A percentile compares a stretch with the other conserved stretches of the same genome.
These are phyloP conservation scores for Falco cherrug DNA, from an alignment of 2,797 vertebrate genomes.

Conservation along the genomic window DNA sequence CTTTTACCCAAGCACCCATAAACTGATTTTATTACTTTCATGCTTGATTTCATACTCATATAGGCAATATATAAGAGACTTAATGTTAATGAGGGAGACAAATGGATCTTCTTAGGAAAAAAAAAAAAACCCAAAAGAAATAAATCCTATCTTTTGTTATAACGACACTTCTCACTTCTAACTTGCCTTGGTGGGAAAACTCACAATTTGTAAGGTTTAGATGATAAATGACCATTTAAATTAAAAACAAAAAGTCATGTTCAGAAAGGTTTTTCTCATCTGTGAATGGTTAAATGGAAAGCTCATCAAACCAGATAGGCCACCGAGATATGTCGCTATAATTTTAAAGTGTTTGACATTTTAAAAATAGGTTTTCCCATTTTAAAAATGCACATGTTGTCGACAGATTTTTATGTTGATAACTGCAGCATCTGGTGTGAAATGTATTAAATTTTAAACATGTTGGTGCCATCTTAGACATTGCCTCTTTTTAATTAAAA, in stretches of 20 bases:
- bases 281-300: not conserved
- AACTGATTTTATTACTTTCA: not conserved
- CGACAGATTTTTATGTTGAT: constrained; percentile 73
- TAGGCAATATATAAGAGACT: not conserved
- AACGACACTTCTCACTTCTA: not conserved
- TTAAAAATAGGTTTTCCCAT: constrained; percentile 67
- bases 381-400: constrained; percentile 72
- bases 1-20: not conserved
- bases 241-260: not conserved
- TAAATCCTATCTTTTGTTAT: not conserved
- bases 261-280: not conserved
- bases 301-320: not conserved
- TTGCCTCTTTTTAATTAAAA: constrained; percentile 79
- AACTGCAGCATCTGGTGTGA: constrained; percentile 71
- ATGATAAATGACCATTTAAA: not conserved
- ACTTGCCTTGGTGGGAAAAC: not conserved
- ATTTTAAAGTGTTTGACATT: constrained; percentile 59
- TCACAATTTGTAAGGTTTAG: not conserved
- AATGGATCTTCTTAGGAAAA: not conserved
- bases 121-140: not conserved
- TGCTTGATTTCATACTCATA: not conserved
- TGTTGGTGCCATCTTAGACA: constrained; percentile 69
- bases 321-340: not conserved
- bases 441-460: constrained; percentile 77
- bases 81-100: not conserved